Evolutionary conservation across 2,888 invertebrate genomes (phyloP).

Genomic region (Eupithecia subumbrata): DNA sequence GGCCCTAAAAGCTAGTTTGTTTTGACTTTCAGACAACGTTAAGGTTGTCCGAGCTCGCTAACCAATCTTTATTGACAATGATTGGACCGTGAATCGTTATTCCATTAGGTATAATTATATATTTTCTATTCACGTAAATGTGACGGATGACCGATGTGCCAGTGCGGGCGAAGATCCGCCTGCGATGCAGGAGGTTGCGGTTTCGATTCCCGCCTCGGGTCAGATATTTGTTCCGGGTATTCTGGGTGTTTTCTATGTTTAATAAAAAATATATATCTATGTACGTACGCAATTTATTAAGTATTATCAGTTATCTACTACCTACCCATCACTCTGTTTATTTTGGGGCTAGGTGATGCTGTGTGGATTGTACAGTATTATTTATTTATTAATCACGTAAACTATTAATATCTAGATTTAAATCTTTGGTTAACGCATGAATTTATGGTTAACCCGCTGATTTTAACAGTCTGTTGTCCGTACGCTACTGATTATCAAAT

Average conservation of each 20-base stretch:
- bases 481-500: not conserved
- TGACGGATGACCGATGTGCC: not conserved
- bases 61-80: not conserved
- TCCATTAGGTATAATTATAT: too few relatives aligned
- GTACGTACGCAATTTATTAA: not conserved
- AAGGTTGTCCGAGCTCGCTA: not conserved
- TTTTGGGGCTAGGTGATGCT: not conserved
- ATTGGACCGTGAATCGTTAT: not conserved
- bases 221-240: not conserved
- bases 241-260: not conserved
- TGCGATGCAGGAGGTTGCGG: not conserved
- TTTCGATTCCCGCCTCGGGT: too few relatives aligned
- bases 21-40: not conserved
- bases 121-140: not conserved
- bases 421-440: too few relatives aligned
- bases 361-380: not conserved
- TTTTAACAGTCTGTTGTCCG: not conserved
- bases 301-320: not conserved
- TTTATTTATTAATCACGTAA: not conserved
- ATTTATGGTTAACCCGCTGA: too few relatives aligned
- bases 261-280: not conserved
- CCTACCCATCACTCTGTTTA: not conserved
- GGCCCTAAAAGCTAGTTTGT: not conserved
- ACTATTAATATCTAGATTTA: not conserved
- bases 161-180: not conserved